Evolutionary conservation across 2,113 vertebrate genomes (phyloP), one percentile per base, ranked within the genome.

Genomic region (Podarcis cretensis): DNA sequence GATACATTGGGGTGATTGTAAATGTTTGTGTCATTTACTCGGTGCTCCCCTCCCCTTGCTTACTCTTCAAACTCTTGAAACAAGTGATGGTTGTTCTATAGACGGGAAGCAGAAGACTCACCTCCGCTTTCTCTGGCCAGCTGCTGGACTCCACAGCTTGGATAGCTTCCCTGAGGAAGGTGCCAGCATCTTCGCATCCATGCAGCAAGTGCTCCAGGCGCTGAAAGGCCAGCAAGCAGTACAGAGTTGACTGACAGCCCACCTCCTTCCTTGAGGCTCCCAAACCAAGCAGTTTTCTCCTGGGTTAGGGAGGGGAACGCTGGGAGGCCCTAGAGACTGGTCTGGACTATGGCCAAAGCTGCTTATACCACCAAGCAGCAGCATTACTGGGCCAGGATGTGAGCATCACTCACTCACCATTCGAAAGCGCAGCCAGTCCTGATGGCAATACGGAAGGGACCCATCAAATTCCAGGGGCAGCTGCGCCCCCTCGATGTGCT

Each of bases 351-450:
- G 48, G 35, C 23, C 40, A 63, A 20, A 65, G 25, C 4, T 21
- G 18, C 59, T 76, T 12, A 23, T 32, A 18, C 23, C 7, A 27
- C 73, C 59, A 63, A 54, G 48, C 48, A 0, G 48, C 48, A 54
- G 48, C 48, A 54, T 54, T 54, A 54, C 48, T 54, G 14, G 27
- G 78, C 20, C 1, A 21, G 1, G 4, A 3, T 13, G 1, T 27
- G 13, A 12, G 23, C 3, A 54, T 54, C 48, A 54, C 7, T 18
- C 63, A 96, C 98, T 98, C 90, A 99, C 99, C 96, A 93, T 97
- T 94, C 98, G 97, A 96, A 99, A 99, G 93, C 91, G 92, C 40
- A 99, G 21, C 99, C 99, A 99, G 95, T 96, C 96, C 92, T 85
- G 96, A 92, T 99, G 98, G 83, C 97, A 98, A 89, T 98, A 99